Conservation (phyloP, 1,140 invertebrate species). For the Bombus terrestris region DNA sequence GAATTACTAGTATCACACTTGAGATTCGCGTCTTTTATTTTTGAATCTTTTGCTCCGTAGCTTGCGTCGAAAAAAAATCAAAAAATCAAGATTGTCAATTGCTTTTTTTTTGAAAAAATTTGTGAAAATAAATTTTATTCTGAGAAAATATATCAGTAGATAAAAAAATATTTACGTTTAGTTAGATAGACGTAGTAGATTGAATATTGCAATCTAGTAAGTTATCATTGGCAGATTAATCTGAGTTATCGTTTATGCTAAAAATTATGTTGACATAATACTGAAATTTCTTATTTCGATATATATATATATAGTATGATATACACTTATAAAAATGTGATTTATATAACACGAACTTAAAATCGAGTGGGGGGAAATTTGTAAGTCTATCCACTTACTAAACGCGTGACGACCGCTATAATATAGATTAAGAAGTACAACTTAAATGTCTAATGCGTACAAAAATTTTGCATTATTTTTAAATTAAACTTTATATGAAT, state of each 20-base stretch:
- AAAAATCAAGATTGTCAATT: no score
- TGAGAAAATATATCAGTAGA: rapidly evolving
- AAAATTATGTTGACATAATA: no score
- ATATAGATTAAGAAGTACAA: background rate
- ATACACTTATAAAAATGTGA: background rate
- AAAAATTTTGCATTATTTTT: background rate
- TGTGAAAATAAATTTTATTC: background rate
- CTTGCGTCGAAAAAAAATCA: no score
- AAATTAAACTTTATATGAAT: background rate
- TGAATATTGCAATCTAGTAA: no score
- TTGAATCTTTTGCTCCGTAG: no score
- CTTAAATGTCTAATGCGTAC: background rate
- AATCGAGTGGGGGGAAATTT: background rate
- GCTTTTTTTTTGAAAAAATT: rapidly evolving
- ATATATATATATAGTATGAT: no score
- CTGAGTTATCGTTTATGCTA: no score
- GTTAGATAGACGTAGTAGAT: rapidly evolving
- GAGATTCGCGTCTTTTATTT: no score
- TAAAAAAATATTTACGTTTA: background rate
- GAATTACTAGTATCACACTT: no score
- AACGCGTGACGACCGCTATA: no score
- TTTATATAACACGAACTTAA: background rate
- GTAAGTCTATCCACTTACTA: background rate
- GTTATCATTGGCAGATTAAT: no score
- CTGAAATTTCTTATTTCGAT: no score